Evolutionary conservation across 2,888 invertebrate species (phyloP).

Genomic region (Sminthurides aquaticus): DNA sequence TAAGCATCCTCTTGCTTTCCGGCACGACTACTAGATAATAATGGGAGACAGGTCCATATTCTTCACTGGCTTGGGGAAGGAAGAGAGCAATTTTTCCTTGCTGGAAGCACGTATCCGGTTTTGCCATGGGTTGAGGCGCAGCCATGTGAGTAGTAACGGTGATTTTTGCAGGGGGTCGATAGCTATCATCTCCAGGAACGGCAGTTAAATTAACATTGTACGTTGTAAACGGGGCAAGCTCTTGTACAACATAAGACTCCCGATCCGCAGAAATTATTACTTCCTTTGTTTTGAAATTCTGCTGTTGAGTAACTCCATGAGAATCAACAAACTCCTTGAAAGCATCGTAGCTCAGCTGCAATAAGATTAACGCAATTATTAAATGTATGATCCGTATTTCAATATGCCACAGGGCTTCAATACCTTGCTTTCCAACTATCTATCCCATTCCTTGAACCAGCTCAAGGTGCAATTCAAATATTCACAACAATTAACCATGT

Average conservation of each 20-base stretch:
- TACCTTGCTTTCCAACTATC: not conserved
- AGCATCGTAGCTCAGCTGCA: slow-evolving; percentile 73
- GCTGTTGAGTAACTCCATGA: slow-evolving; percentile 79
- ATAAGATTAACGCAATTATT: slow-evolving; percentile 16
- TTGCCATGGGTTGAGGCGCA: slow-evolving; percentile 62
- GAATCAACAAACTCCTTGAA: slow-evolving; percentile 90
- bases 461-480: no score
- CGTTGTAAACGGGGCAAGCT: slow-evolving; percentile 85
- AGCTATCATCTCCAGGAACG: slow-evolving; percentile 71
- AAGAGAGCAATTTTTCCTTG: slow-evolving; percentile 57
- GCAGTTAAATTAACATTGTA: slow-evolving; percentile 79
- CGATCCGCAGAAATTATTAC: slow-evolving; percentile 62
- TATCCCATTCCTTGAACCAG: no score
- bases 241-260: slow-evolving; percentile 70
- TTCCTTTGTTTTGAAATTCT: slow-evolving; percentile 64
- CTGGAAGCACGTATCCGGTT: slow-evolving; percentile 72
- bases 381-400: not conserved
- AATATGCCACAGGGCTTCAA: not conserved
- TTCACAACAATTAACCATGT: no score
- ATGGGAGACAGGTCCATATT: slow-evolving; percentile 95
- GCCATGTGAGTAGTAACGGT: slow-evolving; percentile 95
- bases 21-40: slow-evolving; percentile 95
- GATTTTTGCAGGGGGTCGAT: slow-evolving; percentile 83
- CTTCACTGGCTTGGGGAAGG: slow-evolving; percentile 91
- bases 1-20: slow-evolving; percentile 66